Base-by-base conservation (phyloP, 2,113 vertebrate species). In the Taurulus bubalis region DNA sequence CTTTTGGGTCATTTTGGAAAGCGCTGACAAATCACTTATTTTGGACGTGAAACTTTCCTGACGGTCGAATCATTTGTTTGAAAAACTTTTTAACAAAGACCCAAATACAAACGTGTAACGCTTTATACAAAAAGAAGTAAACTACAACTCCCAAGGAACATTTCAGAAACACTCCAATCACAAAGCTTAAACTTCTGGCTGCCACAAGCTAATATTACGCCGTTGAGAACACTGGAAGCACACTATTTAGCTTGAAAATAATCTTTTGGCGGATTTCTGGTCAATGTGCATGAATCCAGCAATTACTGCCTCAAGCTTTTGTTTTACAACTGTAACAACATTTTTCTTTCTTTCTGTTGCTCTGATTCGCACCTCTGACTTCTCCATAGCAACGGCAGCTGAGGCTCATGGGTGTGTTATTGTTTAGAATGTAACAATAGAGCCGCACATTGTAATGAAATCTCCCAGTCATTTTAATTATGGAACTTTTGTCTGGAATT, bases 311-410 rank as follows among this genome's bases (percentile, higher is more conserved):
- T 26, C n/a, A 18, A 10, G 20, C 53, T 22, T 28, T 58, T 24
- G 20, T 10, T 53, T 36, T 15, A 53, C 26, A 26, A 11, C 38
- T 32, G 14, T 8, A 45, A 12, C 30, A 40, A 47, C 20, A n/a
- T 3, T 58, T 42, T 58, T 66, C 3, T 1, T 3, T 56, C 30
- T 47, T 76, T 8, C 18, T 22, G 34, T 18, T 0, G 36, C n/a
- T 40, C 34, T 11, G 55, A 69, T 62, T 34, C 14, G 14, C 26
- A 30, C 42, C 20, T 79, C 8, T 71, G 45, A 71, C 47, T 38
- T 70, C 40, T 69, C 55, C 26, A 40, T 38, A 11, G 53, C n/a
- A 55, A 24, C n/a, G 53, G 67, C 67, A 77, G 40, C 53, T 3
- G 15, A 49, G 14, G 28, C 18, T 69, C 40, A 26, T 26, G 38